phyloP scores from a whole-genome alignment of 2,113 vertebrate genomes.

The Alaudala cheleensis region DNA sequence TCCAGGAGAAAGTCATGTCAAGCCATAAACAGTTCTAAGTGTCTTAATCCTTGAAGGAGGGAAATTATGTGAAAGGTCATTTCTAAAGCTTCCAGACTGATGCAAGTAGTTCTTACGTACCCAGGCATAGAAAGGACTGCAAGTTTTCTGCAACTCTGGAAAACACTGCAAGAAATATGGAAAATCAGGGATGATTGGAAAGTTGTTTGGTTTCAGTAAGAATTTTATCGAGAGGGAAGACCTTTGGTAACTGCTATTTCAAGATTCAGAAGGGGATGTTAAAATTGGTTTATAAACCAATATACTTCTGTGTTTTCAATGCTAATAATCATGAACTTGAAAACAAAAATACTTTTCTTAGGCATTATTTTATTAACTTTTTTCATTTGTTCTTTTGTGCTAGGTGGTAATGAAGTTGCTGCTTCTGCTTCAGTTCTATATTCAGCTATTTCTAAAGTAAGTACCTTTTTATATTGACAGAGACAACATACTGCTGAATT shows the following conservation, averaged over 20 bases:
- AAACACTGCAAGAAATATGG: neutral
- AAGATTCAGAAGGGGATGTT: neutral
- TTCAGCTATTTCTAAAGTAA: conserved; percentile 70
- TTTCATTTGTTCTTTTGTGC: conserved; percentile 7
- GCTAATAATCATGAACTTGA: neutral
- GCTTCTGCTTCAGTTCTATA: conserved; percentile 31
- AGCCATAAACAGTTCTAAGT: neutral
- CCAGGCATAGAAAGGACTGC: neutral
- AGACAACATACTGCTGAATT: neutral
- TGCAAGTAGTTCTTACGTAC: neutral
- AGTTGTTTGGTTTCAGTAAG: neutral
- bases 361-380: neutral
- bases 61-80: neutral
- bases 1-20: neutral
- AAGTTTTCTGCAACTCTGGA: neutral
- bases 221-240: neutral
- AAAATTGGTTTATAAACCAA: neutral
- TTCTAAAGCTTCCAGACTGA: neutral
- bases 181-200: neutral
- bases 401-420: conserved; percentile 49
- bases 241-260: neutral
- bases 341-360: neutral
- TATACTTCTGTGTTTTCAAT: neutral
- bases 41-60: neutral
- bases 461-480: conserved; percentile 22